A percentile compares a stretch with the other conserved stretches of the same genome.
These are phyloP conservation scores for Vollenhovia emeryi DNA, from an alignment of 1,140 invertebrate species.

Conservation along the genomic window DNA sequence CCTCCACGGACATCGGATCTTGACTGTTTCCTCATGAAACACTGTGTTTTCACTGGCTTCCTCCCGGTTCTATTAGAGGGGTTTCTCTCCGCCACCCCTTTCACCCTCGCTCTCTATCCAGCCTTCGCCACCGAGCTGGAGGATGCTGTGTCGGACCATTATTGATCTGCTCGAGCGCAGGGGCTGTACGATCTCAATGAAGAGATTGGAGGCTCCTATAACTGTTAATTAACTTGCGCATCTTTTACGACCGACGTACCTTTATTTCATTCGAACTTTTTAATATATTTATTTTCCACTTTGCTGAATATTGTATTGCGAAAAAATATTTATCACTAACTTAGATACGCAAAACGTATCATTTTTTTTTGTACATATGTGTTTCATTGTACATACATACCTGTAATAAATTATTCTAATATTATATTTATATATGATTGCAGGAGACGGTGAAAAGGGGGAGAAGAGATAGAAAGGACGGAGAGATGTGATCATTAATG, in stretches of 20 bases:
- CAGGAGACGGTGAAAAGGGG: too few relatives aligned
- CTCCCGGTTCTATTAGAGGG: slow-evolving; percentile 71
- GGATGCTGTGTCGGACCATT: slow-evolving; percentile 83
- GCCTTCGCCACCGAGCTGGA: slow-evolving; percentile 61
- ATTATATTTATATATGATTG: not conserved
- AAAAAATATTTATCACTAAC: not conserved
- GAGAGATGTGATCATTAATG: not conserved
- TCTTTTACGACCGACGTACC: not conserved
- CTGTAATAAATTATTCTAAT: not conserved
- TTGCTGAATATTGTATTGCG: not conserved
- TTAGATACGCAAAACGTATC: not conserved
- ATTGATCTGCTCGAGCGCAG: slow-evolving; percentile 79
- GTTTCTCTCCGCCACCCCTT: slow-evolving; percentile 72
- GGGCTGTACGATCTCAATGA: slow-evolving; percentile 48
- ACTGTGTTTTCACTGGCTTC: slow-evolving; percentile 81
- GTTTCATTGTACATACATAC: not conserved
- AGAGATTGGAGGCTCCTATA: slow-evolving; percentile 16
- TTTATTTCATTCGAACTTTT: not conserved
- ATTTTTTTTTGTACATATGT: not conserved
- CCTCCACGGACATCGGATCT: slow-evolving; percentile 74
- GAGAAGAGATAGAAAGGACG: not conserved
- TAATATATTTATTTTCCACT: not conserved
- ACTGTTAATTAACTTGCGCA: not conserved
- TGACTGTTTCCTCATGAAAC: slow-evolving; percentile 76
- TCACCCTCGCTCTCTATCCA: slow-evolving; percentile 63